phyloP scores from a whole-genome alignment of 2,888 invertebrate species.

The Papilio protenor region DNA sequence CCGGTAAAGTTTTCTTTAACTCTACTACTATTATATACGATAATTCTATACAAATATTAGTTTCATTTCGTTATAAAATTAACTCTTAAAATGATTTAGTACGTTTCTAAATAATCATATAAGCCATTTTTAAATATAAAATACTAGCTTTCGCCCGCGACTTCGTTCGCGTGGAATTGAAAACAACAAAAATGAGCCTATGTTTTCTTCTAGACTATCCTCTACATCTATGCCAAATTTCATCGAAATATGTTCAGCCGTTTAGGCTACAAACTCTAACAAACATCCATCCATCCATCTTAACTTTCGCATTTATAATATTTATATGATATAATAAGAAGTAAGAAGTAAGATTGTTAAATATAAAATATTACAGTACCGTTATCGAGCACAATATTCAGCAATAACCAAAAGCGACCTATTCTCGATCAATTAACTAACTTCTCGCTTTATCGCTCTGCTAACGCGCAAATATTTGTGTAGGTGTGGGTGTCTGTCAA shows the following conservation, averaged over 20 bases:
- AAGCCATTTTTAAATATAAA: no score
- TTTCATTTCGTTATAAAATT: not conserved
- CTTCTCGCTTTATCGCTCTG: conserved; percentile 80
- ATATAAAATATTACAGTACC: conserved; percentile 68
- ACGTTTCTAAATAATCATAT: not conserved
- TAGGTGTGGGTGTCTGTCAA: conserved; percentile 75
- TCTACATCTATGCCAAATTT: no score
- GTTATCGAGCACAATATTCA: conserved; percentile 75
- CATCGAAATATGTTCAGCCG: no score
- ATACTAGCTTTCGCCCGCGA: no score
- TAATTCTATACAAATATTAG: not conserved
- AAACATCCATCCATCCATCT: no score
- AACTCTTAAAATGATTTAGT: not conserved
- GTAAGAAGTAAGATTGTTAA: no score
- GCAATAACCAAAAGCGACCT: conserved; percentile 76
- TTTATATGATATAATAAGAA: no score
- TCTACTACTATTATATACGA: not conserved
- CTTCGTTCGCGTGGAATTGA: no score
- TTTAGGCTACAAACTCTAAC: no score
- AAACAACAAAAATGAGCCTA: no score
- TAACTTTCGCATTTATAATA: no score
- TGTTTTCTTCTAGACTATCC: no score
- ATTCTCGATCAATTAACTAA: conserved; percentile 78
- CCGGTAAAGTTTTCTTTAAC: not conserved
- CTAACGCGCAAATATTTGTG: conserved; percentile 82